Base-by-base conservation (phyloP, 2,113 vertebrate species). In the Phyllostomus hastatus region DNA sequence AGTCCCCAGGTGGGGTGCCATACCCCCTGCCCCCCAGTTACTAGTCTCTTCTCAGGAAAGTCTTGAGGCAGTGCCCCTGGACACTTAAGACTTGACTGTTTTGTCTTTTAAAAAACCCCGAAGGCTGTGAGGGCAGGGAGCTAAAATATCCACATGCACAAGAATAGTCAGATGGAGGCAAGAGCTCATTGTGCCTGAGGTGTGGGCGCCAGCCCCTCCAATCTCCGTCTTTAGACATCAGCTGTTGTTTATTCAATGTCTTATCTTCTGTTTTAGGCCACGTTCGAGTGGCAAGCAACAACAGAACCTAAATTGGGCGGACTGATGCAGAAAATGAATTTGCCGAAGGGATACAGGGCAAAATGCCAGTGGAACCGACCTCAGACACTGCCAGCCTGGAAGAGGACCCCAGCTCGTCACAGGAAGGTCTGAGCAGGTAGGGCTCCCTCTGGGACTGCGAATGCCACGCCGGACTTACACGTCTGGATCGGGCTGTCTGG, bases 11-110 rank as follows among this genome's bases (percentile, higher is more conserved):
- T 31, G 24, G 17, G 38, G 87, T 67, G 95, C 93, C 85, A 38
- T 17, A 26, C 24, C 92, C 90, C 72, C n/a, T 17, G 9, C 17
- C 10, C 88, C 94, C 96, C 97, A 97, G 76, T 97, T 96, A 97
- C 95, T 95, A 96, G 81, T 97, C 85, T 98, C 81, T 98, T 88
- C 97, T 98, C 95, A 97, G 96, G 92, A 98, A 98, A 97, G 88
- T 92, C 94, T 96, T 86, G 90, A 98, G 92, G 91, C 95, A 0
- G 84, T 88, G 61, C 59, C 54, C 89, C 52, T 46, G 35, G 95
- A 73, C 91, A 92, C 33, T 15, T 91, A 87, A 95, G 38, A 76
- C 33, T 70, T 69, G 50, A 80, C 28, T 17, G 0, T 33, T 92
- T 89, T 12, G 2, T 90, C 28, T 90, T 95, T 50, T 41, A 26